Conservation (phyloP, 2,888 invertebrate genomes). For the Phanerotoma sp. region DNA sequence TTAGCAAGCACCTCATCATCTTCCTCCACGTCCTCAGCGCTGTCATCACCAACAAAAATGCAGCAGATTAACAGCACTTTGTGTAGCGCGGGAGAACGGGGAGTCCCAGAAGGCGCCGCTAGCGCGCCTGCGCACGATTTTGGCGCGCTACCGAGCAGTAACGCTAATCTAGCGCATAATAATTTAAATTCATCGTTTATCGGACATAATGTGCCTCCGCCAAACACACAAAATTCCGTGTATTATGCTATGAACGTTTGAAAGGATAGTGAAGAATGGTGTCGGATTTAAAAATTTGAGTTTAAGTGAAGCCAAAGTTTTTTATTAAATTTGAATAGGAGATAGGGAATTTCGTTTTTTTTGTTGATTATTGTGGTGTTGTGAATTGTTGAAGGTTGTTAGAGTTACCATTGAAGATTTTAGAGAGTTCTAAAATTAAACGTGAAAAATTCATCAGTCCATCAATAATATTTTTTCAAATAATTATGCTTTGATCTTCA, state of each 20-base stretch:
- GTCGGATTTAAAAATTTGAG: too few relatives aligned
- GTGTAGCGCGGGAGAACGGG: conserved; percentile 61
- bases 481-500: too few relatives aligned
- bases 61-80: conserved; percentile 31
- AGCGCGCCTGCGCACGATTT: conserved; percentile 69
- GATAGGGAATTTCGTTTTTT: too few relatives aligned
- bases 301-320: too few relatives aligned
- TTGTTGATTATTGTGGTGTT: too few relatives aligned
- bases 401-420: too few relatives aligned
- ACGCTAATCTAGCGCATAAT: conserved; percentile 43
- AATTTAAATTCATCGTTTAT: conserved; percentile 41
- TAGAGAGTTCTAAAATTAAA: too few relatives aligned
- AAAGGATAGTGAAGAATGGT: too few relatives aligned
- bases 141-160: conserved; percentile 29
- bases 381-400: too few relatives aligned
- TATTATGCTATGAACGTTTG: conserved; percentile 89
- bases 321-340: too few relatives aligned
- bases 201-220: conserved; percentile 49
- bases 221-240: conserved; percentile 58
- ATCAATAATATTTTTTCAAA: too few relatives aligned
- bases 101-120: conserved; percentile 74
- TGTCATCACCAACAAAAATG: conserved; percentile 53
- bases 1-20: conserved; percentile 32
- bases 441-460: too few relatives aligned
- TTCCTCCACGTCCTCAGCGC: conserved; percentile 41